A percentile compares a stretch with the other conserved stretches of the same genome.
Evolutionary conservation across 2,888 invertebrate genomes (phyloP).

Genomic region (Rhagium mordax): DNA sequence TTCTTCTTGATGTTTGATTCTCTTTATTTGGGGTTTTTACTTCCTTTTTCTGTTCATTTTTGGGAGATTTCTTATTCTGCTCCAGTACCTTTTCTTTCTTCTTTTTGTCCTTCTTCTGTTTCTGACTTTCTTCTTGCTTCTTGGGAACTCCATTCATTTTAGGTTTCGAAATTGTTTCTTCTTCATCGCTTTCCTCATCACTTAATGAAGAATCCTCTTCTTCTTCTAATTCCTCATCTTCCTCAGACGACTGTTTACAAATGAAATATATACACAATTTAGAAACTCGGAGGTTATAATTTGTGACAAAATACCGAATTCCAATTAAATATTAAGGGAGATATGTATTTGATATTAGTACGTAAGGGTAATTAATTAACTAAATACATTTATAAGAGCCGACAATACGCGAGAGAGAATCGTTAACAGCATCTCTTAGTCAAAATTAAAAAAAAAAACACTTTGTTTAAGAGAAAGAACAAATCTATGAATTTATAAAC

Average conservation of each 20-base stretch:
- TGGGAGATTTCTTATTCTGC: constrained; percentile 63
- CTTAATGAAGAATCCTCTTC: constrained; percentile 43
- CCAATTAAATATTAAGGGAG: no score
- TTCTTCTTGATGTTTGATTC: constrained; percentile 69
- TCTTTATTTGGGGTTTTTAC: constrained; percentile 55
- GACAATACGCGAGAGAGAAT: no score
- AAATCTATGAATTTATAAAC: no score
- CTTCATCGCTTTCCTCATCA: constrained; percentile 41
- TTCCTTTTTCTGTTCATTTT: constrained; percentile 63
- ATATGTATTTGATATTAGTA: no score
- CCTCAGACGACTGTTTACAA: not conserved
- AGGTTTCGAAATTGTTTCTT: constrained; percentile 40
- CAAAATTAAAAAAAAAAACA: no score
- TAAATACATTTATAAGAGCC: no score
- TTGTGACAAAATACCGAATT: no score
- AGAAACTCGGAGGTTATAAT: not conserved
- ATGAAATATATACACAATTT: not conserved
- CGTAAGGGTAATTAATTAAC: no score
- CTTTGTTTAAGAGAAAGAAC: no score
- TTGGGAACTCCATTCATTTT: constrained; percentile 37
- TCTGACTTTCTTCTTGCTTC: constrained; percentile 69
- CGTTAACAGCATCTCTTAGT: no score
- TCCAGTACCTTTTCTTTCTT: constrained; percentile 64
- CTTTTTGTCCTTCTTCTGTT: constrained; percentile 67
- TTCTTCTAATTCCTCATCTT: constrained; percentile 43